phyloP scores from a whole-genome alignment of 2,888 invertebrate genomes.

The Leptogaster cylindrica region DNA sequence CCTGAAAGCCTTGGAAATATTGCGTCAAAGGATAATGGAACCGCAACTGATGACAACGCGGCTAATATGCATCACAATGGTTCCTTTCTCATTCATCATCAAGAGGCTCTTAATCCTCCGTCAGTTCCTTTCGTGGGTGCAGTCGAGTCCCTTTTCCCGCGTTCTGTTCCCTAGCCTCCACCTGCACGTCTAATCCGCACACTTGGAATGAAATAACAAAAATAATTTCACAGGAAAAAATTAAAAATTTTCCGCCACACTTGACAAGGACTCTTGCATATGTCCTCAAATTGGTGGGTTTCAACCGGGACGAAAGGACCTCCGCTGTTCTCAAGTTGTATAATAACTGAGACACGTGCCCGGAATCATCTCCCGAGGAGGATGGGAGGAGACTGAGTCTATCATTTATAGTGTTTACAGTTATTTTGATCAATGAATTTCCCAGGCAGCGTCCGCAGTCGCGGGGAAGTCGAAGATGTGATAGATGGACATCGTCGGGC shows the following conservation, averaged over 20 bases:
- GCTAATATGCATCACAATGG: no score
- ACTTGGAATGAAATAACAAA: not conserved
- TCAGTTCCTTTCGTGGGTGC: no score
- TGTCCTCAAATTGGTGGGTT: slow-evolving; percentile 39
- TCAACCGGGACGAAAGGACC: slow-evolving; percentile 42
- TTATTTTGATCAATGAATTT: slow-evolving; percentile 47
- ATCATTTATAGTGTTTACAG: slow-evolving; percentile 47
- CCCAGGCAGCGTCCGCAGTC: slow-evolving; percentile 26
- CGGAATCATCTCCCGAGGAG: slow-evolving; percentile 16
- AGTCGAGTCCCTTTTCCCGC: no score
- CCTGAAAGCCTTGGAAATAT: not conserved
- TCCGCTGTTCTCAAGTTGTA: slow-evolving; percentile 42
- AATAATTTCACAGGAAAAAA: slow-evolving; percentile 17
- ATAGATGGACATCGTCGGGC: slow-evolving; percentile 29
- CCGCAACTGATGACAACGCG: no score
- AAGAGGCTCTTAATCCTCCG: no score
- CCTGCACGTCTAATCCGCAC: not conserved
- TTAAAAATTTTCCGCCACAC: slow-evolving; percentile 36
- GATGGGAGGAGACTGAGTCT: slow-evolving; percentile 35
- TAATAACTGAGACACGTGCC: slow-evolving; percentile 44
- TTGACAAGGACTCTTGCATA: slow-evolving; percentile 33
- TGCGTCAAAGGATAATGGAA: no score
- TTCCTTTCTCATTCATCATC: no score
- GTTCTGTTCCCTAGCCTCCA: no score
- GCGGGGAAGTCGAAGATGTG: slow-evolving; percentile 7